Percentiles rank a stretch among this genome's conserved stretches.
These are phyloP conservation scores for Globicephala melas DNA, from an alignment of 2,113 vertebrate genomes.

Conservation along the genomic window DNA sequence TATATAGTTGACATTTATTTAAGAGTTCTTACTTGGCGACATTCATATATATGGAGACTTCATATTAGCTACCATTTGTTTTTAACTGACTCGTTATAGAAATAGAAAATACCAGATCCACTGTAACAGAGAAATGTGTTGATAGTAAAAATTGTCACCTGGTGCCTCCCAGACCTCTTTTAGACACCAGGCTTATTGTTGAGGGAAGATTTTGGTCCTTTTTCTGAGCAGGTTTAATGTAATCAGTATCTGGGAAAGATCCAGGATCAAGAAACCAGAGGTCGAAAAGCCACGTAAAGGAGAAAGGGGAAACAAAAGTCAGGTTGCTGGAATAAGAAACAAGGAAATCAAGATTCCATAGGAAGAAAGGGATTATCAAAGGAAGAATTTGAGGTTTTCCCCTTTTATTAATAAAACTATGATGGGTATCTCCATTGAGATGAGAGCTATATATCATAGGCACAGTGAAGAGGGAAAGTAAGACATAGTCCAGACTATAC, in stretches of 20 bases:
- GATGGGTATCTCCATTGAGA: neutral
- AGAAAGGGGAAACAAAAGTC: neutral
- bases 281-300: neutral
- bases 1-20: neutral
- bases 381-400: neutral
- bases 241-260: neutral
- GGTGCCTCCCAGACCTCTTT: neutral
- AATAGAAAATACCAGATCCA: neutral
- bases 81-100: neutral
- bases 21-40: neutral
- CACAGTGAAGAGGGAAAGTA: neutral
- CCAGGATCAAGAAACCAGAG: neutral
- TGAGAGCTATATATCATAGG: too few species aligned
- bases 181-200: neutral
- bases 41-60: neutral
- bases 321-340: neutral
- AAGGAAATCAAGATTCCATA: neutral
- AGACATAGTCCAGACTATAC: neutral
- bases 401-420: neutral
- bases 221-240: neutral
- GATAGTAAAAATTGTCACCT: neutral
- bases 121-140: neutral
- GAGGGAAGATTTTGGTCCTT: neutral
- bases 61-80: neutral
- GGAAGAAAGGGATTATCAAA: neutral